Base-by-base conservation (phyloP, 2,113 vertebrate species). In the Sapajus apella region DNA sequence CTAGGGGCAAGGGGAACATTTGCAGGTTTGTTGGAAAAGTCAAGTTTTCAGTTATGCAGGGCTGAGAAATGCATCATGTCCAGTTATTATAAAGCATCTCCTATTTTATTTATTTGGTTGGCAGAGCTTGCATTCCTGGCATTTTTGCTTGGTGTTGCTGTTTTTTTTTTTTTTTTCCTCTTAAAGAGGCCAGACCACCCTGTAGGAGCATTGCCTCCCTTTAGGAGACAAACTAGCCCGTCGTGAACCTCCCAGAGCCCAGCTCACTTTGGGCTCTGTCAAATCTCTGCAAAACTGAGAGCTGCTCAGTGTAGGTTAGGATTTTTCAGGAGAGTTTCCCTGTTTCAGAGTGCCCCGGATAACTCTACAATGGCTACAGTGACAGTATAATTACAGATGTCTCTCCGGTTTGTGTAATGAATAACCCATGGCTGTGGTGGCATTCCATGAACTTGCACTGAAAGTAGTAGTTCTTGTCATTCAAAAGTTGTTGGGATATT, bases 101-200 rank as follows among this genome's bases (percentile, higher is more conserved):
- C 80, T 94, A 94, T 98, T 95, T 97, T 98, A 97, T 98, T 98
- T 98, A 96, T 95, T 97, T 97, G 97, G 95, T 98, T 97, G 97
- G 96, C 92, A 98, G 95, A 97, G 75, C 92, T 96, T 94, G 86
- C 97, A 98, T 98, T 98, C 98, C 96, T 97, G 91, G 77, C 97
- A 98, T 98, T 97, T 98, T 98, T 98, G 85, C 90, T 96, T 96
- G 79, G 96, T 97, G 77, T 95, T 97, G 92, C 97, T 90, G 91
- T 52, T 73, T 95, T 92, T 96, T 95, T 96, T 50, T 94, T 87
- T 50, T 94, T 87, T 68, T 95, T 87, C 43, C 55, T 90, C 84
- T 97, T 97, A 97, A 98, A 97, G 97, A 98, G 87, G 92, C 95
- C 96, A 97, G 97, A 96, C 96, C 96, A 96, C 97, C 97, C 94